These are phyloP conservation scores for Bos taurus DNA, from an alignment of 2,113 vertebrate species.

Conservation along the genomic window ARS-UCD2.0 NC_037335.1:90283001-90283500, in stretches of 20 bases:
- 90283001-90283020: conserved; percentile 14
- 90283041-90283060: neutral
- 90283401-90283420: neutral
- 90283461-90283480: neutral
- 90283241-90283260: neutral
- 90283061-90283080: neutral
- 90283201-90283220: neutral
- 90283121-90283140: neutral
- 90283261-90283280: neutral
- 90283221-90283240: neutral
- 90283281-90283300: neutral
- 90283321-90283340: neutral
- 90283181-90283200: neutral
- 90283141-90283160: neutral
- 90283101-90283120: neutral
- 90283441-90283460: neutral
- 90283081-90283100: conserved; percentile 11
- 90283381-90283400: neutral
- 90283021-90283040: neutral
- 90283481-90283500: neutral
- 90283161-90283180: neutral
- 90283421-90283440: neutral
- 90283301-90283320: neutral
- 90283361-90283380: neutral
- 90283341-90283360: neutral